These are phyloP conservation scores for Sialia sialis DNA, from an alignment of 2,113 vertebrate species.

Conservation along the genomic window DNA sequence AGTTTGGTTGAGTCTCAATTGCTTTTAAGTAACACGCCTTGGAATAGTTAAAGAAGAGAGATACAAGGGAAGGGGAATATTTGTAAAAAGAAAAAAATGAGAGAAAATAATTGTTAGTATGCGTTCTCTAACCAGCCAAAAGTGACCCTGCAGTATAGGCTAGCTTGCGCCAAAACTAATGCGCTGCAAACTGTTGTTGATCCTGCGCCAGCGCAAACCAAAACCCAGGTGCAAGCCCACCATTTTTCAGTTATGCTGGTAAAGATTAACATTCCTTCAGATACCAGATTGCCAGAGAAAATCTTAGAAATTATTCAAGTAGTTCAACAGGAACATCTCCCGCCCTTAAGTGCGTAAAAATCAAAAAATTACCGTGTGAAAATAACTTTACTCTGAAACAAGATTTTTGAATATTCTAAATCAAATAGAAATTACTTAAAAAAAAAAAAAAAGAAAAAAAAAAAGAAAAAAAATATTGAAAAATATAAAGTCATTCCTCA, in stretches of 20 bases:
- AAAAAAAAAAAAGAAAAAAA: neutral
- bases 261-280: neutral
- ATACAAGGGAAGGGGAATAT: conserved; percentile 76
- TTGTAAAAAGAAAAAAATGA: conserved; percentile 79
- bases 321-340: neutral
- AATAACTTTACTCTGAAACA: rapidly evolving
- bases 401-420: neutral
- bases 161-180: conserved; percentile 90
- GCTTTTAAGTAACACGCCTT: conserved; percentile 99
- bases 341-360: rapidly evolving
- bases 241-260: conserved; percentile 88
- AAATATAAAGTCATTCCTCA: neutral
- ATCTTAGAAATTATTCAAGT: neutral
- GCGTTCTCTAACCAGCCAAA: conserved; percentile 89
- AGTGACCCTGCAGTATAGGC: conserved; percentile 99
- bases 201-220: conserved; percentile 97
- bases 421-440: rapidly evolving
- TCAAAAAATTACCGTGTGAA: rapidly evolving
- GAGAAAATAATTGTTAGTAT: conserved; percentile 89
- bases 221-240: conserved; percentile 86
- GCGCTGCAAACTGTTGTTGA: conserved; percentile 94
- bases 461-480: neutral
- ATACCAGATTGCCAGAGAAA: neutral
- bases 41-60: conserved; percentile 81
- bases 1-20: conserved; percentile 99